phyloP scores from a whole-genome alignment of 2,797 vertebrate species.

The Tympanoctomys barrerae region DNA sequence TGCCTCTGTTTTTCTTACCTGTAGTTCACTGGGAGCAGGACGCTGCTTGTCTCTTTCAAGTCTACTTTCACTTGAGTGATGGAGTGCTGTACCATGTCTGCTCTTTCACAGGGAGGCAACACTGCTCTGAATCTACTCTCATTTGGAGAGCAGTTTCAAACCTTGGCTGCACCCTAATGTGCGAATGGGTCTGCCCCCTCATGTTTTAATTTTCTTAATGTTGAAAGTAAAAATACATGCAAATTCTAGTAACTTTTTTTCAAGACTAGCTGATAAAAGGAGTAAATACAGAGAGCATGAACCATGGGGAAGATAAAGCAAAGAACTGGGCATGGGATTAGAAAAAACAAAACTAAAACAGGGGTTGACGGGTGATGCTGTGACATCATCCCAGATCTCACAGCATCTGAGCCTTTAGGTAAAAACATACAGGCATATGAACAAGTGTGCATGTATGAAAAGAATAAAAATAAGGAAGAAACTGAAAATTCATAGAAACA shows the following conservation, averaged over 20 bases:
- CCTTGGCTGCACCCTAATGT: neutral
- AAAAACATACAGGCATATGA: neutral
- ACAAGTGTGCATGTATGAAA: fast-evolving
- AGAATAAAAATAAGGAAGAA: neutral
- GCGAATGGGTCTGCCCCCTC: neutral
- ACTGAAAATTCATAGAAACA: neutral
- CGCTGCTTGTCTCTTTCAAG: fast-evolving
- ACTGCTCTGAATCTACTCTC: neutral
- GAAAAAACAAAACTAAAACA: neutral
- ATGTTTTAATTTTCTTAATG: conserved; percentile 7
- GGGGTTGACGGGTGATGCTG: too few species aligned
- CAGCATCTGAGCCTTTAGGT: neutral
- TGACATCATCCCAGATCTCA: neutral
- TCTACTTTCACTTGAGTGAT: neutral
- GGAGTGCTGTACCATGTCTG: neutral
- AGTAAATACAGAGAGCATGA: neutral
- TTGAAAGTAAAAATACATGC: neutral
- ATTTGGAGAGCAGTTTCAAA: neutral
- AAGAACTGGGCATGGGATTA: neutral
- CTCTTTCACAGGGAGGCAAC: neutral
- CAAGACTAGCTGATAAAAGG: neutral
- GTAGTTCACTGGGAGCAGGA: neutral
- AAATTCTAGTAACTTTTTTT: neutral
- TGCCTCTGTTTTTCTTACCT: neutral
- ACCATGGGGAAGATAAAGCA: neutral